Conservation (phyloP, 2,797 vertebrate genomes). For the Acanthurus tractus region DNA sequence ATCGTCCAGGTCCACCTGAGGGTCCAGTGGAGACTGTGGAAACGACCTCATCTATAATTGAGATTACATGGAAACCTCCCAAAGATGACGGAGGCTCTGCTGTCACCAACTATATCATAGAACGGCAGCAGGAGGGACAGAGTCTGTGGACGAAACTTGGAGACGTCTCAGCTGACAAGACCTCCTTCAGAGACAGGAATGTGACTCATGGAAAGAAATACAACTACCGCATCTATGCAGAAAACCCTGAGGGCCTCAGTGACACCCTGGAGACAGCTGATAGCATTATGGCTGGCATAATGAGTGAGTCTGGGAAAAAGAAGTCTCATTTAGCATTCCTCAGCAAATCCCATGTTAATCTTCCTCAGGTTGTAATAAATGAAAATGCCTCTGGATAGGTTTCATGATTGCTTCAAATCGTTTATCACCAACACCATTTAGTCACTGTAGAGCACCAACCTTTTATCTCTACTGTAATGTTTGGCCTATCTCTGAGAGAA, state of each 20-base stretch:
- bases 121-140: conserved; percentile 84
- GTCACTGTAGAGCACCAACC: conserved; percentile 6
- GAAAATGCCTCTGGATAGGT: conserved; percentile 47
- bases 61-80: conserved; percentile 87
- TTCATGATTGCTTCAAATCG: conserved; percentile 37
- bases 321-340: conserved; percentile 54
- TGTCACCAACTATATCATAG: conserved; percentile 85
- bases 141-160: conserved; percentile 86
- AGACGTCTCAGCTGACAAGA: conserved; percentile 76
- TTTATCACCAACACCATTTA: conserved; percentile 40
- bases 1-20: conserved; percentile 86
- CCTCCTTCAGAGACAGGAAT: conserved; percentile 83
- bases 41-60: conserved; percentile 78
- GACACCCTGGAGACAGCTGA: conserved; percentile 85
- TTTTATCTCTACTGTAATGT: conserved; percentile 26
- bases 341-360: conserved; percentile 50
- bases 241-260: conserved; percentile 86
- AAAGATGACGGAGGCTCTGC: conserved; percentile 86
- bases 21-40: conserved; percentile 87
- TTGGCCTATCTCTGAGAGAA: conserved; percentile 1
- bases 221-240: conserved; percentile 86
- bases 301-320: conserved; percentile 81
- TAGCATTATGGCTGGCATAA: conserved; percentile 85
- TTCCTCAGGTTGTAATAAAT: conserved; percentile 51
- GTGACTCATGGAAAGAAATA: conserved; percentile 87